Conservation (phyloP, 2,113 vertebrate genomes). For the Amphiprion ocellaris region DNA sequence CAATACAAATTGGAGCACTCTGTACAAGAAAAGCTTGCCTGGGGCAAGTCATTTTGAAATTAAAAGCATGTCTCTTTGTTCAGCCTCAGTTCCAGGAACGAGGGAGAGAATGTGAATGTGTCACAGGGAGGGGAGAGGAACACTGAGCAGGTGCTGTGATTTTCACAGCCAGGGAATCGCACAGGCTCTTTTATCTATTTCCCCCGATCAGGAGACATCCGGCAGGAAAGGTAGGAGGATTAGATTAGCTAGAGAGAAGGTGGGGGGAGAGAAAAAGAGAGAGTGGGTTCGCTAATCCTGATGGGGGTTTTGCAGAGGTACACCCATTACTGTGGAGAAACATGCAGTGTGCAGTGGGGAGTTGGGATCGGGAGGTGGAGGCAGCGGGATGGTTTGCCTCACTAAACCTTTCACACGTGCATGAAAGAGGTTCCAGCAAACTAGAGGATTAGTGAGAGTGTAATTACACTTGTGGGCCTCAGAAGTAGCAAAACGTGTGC, state of each 20-base stretch:
- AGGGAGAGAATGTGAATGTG: conserved; percentile 60
- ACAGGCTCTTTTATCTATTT: conserved; percentile 75
- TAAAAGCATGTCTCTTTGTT: conserved; percentile 78
- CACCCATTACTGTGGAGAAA: conserved; percentile 65
- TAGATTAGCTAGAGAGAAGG: conserved; percentile 69
- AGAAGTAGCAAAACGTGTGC: conserved; percentile 52
- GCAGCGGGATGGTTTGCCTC: conserved; percentile 53
- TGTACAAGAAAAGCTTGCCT: conserved; percentile 68
- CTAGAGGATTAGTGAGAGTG: conserved; percentile 73
- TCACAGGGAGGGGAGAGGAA: conserved; percentile 45
- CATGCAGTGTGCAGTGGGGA: conserved; percentile 44
- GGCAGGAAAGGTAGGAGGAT: conserved; percentile 75
- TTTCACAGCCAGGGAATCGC: conserved; percentile 71
- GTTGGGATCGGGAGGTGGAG: conserved; percentile 36
- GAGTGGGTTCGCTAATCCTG: conserved; percentile 77
- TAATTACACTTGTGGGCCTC: conserved; percentile 70
- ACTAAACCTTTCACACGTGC: conserved; percentile 72
- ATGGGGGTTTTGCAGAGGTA: conserved; percentile 71
- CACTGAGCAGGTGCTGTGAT: conserved; percentile 60
- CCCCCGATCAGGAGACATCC: conserved; percentile 78
- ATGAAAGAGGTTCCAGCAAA: conserved; percentile 74
- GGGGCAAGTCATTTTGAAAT: conserved; percentile 76
- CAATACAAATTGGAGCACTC: conserved; percentile 73
- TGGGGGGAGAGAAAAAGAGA: conserved; percentile 55
- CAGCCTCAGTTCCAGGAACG: conserved; percentile 58